phyloP scores from a whole-genome alignment of 2,888 invertebrate species.

The Calameuta pallipes region DNA sequence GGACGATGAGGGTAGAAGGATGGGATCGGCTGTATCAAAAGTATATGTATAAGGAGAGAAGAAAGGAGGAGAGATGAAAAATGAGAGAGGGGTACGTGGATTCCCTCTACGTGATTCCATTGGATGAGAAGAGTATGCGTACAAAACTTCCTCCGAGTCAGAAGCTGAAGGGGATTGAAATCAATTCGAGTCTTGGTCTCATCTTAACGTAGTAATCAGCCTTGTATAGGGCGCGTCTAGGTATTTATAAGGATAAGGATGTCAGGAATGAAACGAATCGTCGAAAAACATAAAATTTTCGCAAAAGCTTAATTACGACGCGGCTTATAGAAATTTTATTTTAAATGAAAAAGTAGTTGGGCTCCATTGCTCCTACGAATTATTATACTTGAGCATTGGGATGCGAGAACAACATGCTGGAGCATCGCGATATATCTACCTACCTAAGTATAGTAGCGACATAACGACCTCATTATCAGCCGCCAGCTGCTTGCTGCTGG shows the following conservation, averaged over 20 bases:
- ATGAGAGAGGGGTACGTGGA: not conserved
- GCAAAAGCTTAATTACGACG: not conserved
- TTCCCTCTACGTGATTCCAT: not conserved
- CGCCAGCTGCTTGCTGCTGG: conserved; percentile 43
- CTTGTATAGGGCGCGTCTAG: not conserved
- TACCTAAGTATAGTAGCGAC: conserved; percentile 18
- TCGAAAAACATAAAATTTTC: not conserved
- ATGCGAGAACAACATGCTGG: not conserved
- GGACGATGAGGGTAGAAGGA: not conserved
- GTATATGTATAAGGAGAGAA: not conserved
- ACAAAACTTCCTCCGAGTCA: not conserved
- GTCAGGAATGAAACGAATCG: not conserved
- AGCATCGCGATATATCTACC: not conserved
- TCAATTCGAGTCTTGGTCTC: not conserved
- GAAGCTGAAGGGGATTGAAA: not conserved
- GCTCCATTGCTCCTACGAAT: not conserved
- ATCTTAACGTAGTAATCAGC: not conserved
- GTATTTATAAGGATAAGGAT: not conserved
- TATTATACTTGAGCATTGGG: not conserved
- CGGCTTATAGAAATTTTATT: not conserved
- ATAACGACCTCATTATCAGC: conserved; percentile 60
- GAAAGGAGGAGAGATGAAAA: not conserved
- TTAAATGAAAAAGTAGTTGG: not conserved
- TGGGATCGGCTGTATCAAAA: not conserved
- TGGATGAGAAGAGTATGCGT: not conserved